Evolutionary conservation across 30 jellyfish, hydroid and myxozoan genomes (phyloP), one percentile per base, ranked within the genome.

Genomic region (Turritopsis dohrnii): DNA sequence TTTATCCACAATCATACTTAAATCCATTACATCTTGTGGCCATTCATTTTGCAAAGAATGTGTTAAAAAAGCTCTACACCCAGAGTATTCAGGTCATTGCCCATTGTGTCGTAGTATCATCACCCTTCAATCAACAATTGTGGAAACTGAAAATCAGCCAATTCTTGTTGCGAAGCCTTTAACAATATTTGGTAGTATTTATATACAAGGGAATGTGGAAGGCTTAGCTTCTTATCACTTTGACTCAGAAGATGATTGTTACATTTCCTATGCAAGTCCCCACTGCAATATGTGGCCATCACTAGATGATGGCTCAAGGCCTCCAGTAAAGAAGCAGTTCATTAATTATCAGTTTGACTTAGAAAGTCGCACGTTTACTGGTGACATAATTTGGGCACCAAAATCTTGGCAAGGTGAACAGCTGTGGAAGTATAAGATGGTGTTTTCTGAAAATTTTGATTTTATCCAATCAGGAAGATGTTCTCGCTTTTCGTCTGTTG

Each of bases 171-270:
- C 83, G 18, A 74, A 74, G 83, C 83, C 54, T 5, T 29, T 74
- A 60, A 74, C 83, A 23, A 74, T 74, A 20, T 1, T 23, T 74
- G 83, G 65, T 22, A 29, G 83, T 74, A 74, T 74, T 74, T 74
- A 74, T 74, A 29, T 74, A 1, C 83, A 74, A 29, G 71, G 65
- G 20, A 28, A 29, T 29, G 9, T 29, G 41, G 26, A 23, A 74
- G 83, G 83, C 19, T 74, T 74, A 29, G 83, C 83, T 23, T 74
- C 83, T n/a, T 74, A 74, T 29, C 83, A 74, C 41, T 74, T 74
- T 74, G 83, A 29, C 13, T n/a, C 83, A 74, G 65, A 23, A 7
- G 53, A 26, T 26, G 65, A 74, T 74, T 29, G 65, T 41, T 74
- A 74, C 65, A 74, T 74, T 7, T 74, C 83, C 52, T 74, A 74